Conservation (phyloP, 2,888 invertebrate genomes). For the Leptothorax acervorum region DNA sequence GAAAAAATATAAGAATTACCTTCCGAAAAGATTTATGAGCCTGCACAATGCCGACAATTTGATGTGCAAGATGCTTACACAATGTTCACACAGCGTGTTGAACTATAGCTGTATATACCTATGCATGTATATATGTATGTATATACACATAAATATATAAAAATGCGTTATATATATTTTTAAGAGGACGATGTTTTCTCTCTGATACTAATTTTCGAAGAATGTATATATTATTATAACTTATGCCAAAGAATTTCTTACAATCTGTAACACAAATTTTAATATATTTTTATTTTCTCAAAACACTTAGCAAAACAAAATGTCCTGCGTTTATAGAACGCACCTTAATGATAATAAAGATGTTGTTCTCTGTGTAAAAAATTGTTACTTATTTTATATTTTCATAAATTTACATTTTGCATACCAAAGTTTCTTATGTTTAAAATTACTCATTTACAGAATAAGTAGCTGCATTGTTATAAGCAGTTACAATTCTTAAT, state of each 20-base stretch:
- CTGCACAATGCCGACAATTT: no score
- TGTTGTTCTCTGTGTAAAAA: slow-evolving; percentile 66
- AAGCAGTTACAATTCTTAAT: not conserved
- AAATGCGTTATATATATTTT: slow-evolving; percentile 43
- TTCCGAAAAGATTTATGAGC: no score
- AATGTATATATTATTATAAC: slow-evolving; percentile 63
- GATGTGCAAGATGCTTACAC: no score
- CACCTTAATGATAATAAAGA: slow-evolving; percentile 71
- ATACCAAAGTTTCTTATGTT: not conserved
- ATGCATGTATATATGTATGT: slow-evolving; percentile 37
- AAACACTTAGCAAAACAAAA: slow-evolving; percentile 48
- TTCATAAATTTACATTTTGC: slow-evolving; percentile 10
- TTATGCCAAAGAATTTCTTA: slow-evolving; percentile 67
- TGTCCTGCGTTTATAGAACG: slow-evolving; percentile 63
- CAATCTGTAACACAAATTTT: slow-evolving; percentile 58
- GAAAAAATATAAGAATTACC: no score
- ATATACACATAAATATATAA: slow-evolving; percentile 21
- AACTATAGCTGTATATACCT: no score
- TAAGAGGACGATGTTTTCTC: slow-evolving; percentile 28
- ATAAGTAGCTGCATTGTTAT: not conserved
- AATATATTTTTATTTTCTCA: slow-evolving; percentile 69
- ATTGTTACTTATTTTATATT: slow-evolving; percentile 23
- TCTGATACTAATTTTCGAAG: slow-evolving; percentile 45
- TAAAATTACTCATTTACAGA: not conserved
- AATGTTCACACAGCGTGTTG: no score